Percentiles rank a stretch among this genome's conserved stretches.
Conservation (phyloP, 2,113 vertebrate genomes). For the Brachyistius frenatus region DNA sequence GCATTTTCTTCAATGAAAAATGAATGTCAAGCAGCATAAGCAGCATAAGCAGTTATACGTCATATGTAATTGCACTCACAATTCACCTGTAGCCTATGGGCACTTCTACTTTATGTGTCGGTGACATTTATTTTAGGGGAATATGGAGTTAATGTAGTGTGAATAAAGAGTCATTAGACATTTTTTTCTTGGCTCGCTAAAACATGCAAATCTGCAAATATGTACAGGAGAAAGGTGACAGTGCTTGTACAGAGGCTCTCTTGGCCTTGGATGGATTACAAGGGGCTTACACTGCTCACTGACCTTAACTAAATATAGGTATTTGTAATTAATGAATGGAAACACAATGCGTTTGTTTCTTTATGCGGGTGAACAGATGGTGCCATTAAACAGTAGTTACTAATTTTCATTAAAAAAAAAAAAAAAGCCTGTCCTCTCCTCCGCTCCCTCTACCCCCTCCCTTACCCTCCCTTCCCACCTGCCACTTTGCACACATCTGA, state of each 20-base stretch:
- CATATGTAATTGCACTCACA: constrained; percentile 53
- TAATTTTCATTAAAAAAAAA: constrained; percentile 11
- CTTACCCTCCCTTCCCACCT: constrained; percentile 19
- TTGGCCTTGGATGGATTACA: constrained; percentile 59
- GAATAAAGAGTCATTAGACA: constrained; percentile 56
- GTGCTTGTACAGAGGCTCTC: neutral
- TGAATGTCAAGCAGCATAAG: constrained; percentile 8
- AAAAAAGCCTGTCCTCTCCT: constrained; percentile 4
- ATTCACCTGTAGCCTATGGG: constrained; percentile 61
- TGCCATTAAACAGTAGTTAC: constrained; percentile 17
- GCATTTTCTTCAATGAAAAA: constrained; percentile 28
- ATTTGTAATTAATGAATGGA: constrained; percentile 40
- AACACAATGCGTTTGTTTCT: constrained; percentile 41
- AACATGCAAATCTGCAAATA: constrained; percentile 43
- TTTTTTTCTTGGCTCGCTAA: constrained; percentile 51
- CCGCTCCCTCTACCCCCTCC: too few species aligned
- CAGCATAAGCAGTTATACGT: constrained; percentile 39
- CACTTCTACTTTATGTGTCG: constrained; percentile 56
- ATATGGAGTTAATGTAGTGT: constrained; percentile 58
- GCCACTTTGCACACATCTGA: constrained; percentile 56
- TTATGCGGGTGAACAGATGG: constrained; percentile 30
- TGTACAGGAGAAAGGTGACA: constrained; percentile 9
- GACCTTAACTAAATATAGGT: constrained; percentile 45
- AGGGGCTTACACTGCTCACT: constrained; percentile 50
- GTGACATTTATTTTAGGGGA: constrained; percentile 68